phyloP scores from a whole-genome alignment of 2,888 invertebrate genomes.

The Tetragnatha montana region DNA sequence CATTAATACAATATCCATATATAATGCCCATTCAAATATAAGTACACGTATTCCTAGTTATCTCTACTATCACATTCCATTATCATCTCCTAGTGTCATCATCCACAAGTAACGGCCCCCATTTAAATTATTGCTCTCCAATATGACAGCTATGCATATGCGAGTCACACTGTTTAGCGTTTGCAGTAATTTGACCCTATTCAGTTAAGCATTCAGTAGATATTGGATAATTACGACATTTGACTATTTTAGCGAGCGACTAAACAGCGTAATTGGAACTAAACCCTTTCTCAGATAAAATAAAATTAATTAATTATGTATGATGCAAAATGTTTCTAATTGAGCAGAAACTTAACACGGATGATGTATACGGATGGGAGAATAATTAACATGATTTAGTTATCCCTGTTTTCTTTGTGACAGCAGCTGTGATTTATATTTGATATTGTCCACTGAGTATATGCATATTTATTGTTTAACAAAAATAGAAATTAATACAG shows the following conservation, averaged over 20 bases:
- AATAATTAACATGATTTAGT: slow-evolving; percentile 29
- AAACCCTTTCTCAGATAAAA: no score
- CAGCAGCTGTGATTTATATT: neutral
- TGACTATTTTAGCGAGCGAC: neutral
- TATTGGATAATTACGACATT: neutral
- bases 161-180: neutral
- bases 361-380: neutral
- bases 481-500: no score
- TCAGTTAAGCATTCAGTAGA: neutral
- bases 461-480: no score
- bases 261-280: no score
- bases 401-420: neutral
- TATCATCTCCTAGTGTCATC: neutral
- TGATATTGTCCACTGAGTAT: no score
- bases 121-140: neutral
- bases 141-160: neutral
- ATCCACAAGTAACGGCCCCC: neutral
- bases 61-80: neutral
- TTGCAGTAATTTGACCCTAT: neutral
- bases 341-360: neutral
- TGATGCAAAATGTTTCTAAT: neutral
- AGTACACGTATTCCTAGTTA: no score
- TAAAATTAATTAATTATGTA: neutral
- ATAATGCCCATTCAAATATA: no score
- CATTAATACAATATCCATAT: no score